Base-by-base conservation (phyloP, 2,888 invertebrate species). In the Drosophila melanosoma region DNA sequence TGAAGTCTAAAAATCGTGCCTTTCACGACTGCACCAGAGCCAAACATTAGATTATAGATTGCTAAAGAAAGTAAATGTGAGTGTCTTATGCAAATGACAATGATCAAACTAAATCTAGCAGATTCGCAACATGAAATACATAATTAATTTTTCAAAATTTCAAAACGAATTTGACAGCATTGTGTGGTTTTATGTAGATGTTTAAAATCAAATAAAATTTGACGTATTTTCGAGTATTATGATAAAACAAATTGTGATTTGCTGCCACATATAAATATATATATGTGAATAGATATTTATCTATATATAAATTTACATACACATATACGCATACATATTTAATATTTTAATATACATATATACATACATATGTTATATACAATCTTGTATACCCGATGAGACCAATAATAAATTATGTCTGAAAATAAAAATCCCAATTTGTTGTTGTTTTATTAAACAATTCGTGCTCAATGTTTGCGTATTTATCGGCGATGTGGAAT, bases 401-500 rank as follows among this genome's bases (percentile, higher is more conserved):
- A 88, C 75, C 75, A 75, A 83, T 67, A 89, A 85, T 87, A 88
- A 85, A 87, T 74, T 69, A 74, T 78, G 73, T 76, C 69, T 78
- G 73, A 81, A 59, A 67, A 79, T 71, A 74, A 78, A 86, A 80
- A 70, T 83, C 52, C 60, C 69, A 64, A 69, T 82, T 74, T 71
- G 45, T 70, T 81, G 89, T 87, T 89, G 89, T 85, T 85, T 85
- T 85, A 89, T 85, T 85, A 79, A 86, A 71, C 71, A 74, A 75
- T 74, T 52, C 11, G 35, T 48, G 57, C 17, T 17, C 26, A 38
- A 67, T 48, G 38, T 57, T 38, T 54, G 32, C 36, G 8, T 32
- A 32, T 51, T 51, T 45, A 77, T 59, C 64, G 56, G 65, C 53
- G 40, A 23, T 60, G 36, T 54, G 45, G 32, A 53, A 58, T 17